These are phyloP conservation scores for Trachythela sp. DNA, from an alignment of 64 coral and sea anemone species.

Conservation along the genomic window DNA sequence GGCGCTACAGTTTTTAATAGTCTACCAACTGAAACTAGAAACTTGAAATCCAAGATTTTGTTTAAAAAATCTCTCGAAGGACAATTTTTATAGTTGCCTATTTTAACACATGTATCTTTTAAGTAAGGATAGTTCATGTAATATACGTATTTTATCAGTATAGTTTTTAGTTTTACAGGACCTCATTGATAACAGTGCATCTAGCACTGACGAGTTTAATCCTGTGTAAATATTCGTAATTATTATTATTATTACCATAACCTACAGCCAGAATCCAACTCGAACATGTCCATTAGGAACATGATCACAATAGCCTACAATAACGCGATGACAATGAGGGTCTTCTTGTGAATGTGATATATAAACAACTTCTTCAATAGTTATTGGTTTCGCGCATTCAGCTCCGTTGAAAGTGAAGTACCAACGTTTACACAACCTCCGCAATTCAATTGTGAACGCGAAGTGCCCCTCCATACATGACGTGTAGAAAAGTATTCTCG, in stretches of 20 bases:
- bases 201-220: too few species aligned
- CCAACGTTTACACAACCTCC: constrained; percentile 20
- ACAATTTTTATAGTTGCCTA: too few species aligned
- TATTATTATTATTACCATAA: constrained; percentile 43
- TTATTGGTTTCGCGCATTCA: constrained; percentile 30
- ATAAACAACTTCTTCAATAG: constrained; percentile 29
- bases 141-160: too few species aligned
- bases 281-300: constrained; percentile 40
- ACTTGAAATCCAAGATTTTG: too few species aligned
- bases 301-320: constrained; percentile 56
- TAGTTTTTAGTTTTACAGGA: too few species aligned
- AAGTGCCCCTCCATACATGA: constrained; percentile 13
- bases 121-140: too few species aligned
- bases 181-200: too few species aligned
- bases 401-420: constrained; percentile 39
- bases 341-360: neutral
- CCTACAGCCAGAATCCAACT: constrained; percentile 52
- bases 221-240: too few species aligned
- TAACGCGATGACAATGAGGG: neutral
- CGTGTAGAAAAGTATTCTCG: constrained; percentile 22
- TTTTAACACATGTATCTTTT: too few species aligned
- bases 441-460: neutral
- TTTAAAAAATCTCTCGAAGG: too few species aligned
- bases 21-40: too few species aligned
- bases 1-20: too few species aligned